A percentile compares a stretch with the other conserved stretches of the same genome.
Evolutionary conservation across 2,797 vertebrate species (phyloP).

Genomic region (Yasuhikotakia modesta): DNA sequence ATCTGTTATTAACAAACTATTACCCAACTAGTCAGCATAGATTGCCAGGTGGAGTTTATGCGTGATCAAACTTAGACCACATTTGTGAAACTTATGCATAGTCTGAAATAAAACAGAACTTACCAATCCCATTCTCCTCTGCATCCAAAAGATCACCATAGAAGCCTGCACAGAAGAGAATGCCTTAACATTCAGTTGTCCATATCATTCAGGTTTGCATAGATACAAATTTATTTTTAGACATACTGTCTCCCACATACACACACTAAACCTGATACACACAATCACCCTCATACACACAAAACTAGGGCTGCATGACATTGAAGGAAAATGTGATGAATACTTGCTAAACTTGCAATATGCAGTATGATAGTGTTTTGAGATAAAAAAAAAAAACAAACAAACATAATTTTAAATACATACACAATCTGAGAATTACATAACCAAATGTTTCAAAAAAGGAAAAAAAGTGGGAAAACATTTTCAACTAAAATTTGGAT

Average conservation of each 20-base stretch:
- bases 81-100: neutral
- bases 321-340: too few relatives aligned
- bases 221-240: neutral
- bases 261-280: neutral
- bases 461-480: too few relatives aligned
- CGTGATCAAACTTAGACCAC: neutral
- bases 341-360: too few relatives aligned
- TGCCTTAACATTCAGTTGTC: neutral
- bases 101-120: neutral
- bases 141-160: constrained; percentile 16
- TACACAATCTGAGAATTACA: too few relatives aligned
- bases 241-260: neutral
- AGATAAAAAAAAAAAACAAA: too few relatives aligned
- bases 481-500: too few relatives aligned
- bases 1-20: neutral
- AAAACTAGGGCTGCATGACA: too few relatives aligned
- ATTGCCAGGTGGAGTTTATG: neutral
- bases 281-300: too few relatives aligned
- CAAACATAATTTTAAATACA: too few relatives aligned
- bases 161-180: constrained; percentile 18
- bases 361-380: too few relatives aligned
- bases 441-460: too few relatives aligned
- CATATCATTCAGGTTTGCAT: neutral
- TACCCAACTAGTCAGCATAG: neutral
- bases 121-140: constrained; percentile 33